These are phyloP conservation scores for Dryadula phaetusa DNA, from an alignment of 2,888 invertebrate species.

Conservation along the genomic window DNA sequence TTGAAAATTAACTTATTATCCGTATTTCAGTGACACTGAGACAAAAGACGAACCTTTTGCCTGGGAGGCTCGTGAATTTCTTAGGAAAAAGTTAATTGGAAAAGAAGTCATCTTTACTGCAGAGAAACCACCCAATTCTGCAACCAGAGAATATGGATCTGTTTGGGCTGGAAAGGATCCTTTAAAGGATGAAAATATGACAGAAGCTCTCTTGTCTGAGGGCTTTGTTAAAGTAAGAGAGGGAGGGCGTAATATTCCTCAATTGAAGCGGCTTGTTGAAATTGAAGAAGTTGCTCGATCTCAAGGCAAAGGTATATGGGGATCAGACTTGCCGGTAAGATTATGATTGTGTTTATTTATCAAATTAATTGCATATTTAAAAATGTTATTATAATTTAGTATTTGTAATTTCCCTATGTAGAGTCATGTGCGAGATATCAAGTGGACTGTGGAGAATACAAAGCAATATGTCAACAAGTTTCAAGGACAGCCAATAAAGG, in stretches of 20 bases:
- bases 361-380: neutral
- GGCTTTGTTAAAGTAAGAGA: conserved; percentile 93
- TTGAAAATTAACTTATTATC: neutral
- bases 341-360: neutral
- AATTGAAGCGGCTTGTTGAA: conserved; percentile 89
- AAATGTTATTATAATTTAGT: neutral
- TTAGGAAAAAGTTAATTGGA: conserved; percentile 96
- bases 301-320: conserved; percentile 94
- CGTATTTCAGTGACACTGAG: conserved; percentile 83
- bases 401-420: conserved; percentile 51
- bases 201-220: conserved; percentile 94
- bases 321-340: conserved; percentile 68
- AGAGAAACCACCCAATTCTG: conserved; percentile 92
- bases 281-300: conserved; percentile 95
- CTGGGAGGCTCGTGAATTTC: conserved; percentile 98
- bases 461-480: conserved; percentile 90
- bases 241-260: conserved; percentile 84
- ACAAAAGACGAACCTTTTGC: conserved; percentile 96
- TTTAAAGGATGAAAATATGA: conserved; percentile 92
- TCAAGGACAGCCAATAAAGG: conserved; percentile 93
- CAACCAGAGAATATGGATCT: conserved; percentile 93
- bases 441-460: conserved; percentile 93
- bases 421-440: conserved; percentile 93
- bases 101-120: conserved; percentile 93
- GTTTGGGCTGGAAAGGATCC: conserved; percentile 93